Base-by-base conservation (phyloP, 2,797 vertebrate genomes). In the Leptatherina wallacei region DNA sequence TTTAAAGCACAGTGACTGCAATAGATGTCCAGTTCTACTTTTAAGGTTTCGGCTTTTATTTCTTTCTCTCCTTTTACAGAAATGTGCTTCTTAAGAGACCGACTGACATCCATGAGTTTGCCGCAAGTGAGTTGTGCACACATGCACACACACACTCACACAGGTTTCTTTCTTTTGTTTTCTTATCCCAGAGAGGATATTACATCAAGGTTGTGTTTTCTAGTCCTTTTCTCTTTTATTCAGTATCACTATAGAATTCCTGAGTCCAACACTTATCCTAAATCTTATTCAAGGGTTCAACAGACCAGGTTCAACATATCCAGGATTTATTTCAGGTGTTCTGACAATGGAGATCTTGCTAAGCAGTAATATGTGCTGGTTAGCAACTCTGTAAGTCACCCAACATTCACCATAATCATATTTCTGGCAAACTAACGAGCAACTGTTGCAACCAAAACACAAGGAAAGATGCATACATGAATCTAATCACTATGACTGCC, bases 31-130 rank as follows among this genome's bases (percentile, higher is more conserved):
- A 47, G 18, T n/a, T 47, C 6, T 7, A 47, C 44, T 18, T 20
- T 47, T 8, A 47, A 47, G 18, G 8, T 47, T n/a, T n/a, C 8
- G 9, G 44, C 44, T 44, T 5, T 44, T 6, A 61, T 71, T 42
- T 58, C 1, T 16, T 74, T 18, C 35, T 35, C 0, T 74, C 1
- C 16, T 83, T 44, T 82, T 33, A 52, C 84, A 95, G 94, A 65
- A 74, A 92, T 10, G 80, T 94, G 47, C 84, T 95, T 71, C 76
- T 91, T 0, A 87, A 94, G 84, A 93, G 85, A 63, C 95, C 95
- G 0, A 24, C 22, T 22, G 82, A 94, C 58, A 80, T 95, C 56
- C 71, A 22, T 0, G 87, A 91, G 58, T 95, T 95, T 89, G 94
- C 94, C 70, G 93, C 91, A 77, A 92, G 95, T 95, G 63, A 81